Evolutionary conservation across 2,797 vertebrate species (phyloP), one percentile per base, ranked within the genome.

Genomic region (Tenualosa ilisha): DNA sequence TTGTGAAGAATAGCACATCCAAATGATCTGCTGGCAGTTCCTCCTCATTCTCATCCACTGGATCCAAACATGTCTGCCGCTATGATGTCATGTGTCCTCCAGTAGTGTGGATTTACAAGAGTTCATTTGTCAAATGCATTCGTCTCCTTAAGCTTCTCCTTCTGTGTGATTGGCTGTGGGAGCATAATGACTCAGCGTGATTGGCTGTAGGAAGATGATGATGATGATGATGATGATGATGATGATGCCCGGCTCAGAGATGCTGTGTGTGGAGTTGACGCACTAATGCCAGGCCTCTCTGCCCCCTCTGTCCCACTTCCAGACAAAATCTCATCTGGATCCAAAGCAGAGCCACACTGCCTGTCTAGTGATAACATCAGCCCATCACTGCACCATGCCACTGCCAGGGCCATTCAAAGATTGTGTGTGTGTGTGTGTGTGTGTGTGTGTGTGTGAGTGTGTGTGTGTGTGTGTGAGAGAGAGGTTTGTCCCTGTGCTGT

Each of bases 111-210:
- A 72, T 72, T 72, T 40, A 37, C 65, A 79, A 6, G 17, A 79
- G 72, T 43, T 79, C 37, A 79, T 79, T 79, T 79, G 72, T 79
- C 40, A 79, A 79, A 79, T 43, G 37, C 72, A 6, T 79, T 43
- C 8, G 12, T 43, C 68, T 75, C 68, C 72, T 20, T 20, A 43
- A 43, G 68, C 68, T 20, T 4, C 12, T 40, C 31, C 37, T 9
- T 79, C 13, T 13, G 40, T 7, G 17, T 79, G 37, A 79, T 43
- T 43, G 72, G 72, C 72, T 79, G 72, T 6, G 40, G 31, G 15
- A 22, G 22, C 12, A 79, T 46, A 40, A 79, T 22, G 40, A 51
- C 11, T 46, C 46, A 46, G 46, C 46, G 46, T 46, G 46, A 46
- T 46, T 46, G 46, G 46, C 46, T 46, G 46, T 46, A 7, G 26